Conservation (phyloP, 2,113 vertebrate species). For the Channa argus region DNA sequence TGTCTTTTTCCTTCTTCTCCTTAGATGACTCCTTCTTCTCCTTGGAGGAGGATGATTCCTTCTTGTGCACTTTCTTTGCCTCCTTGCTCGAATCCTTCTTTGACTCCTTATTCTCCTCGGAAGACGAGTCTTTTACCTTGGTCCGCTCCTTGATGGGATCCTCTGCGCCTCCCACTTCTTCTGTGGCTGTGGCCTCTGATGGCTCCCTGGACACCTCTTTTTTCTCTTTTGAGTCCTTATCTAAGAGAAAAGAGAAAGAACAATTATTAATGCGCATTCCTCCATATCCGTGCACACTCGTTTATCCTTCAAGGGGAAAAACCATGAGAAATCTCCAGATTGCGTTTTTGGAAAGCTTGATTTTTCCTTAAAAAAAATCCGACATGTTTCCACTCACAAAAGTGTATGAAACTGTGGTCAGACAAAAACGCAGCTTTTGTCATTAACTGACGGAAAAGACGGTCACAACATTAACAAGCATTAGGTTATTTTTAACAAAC, state of each 20-base stretch:
- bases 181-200: conserved; percentile 30
- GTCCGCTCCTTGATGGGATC: conserved; percentile 46
- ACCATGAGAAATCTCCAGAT: too few species aligned
- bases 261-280: neutral
- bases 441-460: too few species aligned
- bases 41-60: conserved; percentile 64
- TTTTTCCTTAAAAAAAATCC: too few species aligned
- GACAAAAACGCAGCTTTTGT: too few species aligned
- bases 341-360: too few species aligned
- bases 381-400: too few species aligned
- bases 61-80: conserved; percentile 65
- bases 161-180: conserved; percentile 33
- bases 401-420: too few species aligned
- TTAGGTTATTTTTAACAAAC: neutral
- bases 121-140: conserved; percentile 63
- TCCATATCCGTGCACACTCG: too few species aligned
- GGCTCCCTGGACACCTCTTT: conserved; percentile 56
- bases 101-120: conserved; percentile 69
- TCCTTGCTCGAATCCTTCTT: conserved; percentile 69
- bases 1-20: conserved; percentile 72
- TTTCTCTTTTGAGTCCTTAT: conserved; percentile 68
- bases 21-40: conserved; percentile 68
- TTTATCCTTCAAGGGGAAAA: too few species aligned
- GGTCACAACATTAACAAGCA: conserved; percentile 8
- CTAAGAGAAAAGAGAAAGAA: conserved; percentile 37